phyloP scores from a whole-genome alignment of 2,888 invertebrate genomes.

The Ametastegia equiseti region DNA sequence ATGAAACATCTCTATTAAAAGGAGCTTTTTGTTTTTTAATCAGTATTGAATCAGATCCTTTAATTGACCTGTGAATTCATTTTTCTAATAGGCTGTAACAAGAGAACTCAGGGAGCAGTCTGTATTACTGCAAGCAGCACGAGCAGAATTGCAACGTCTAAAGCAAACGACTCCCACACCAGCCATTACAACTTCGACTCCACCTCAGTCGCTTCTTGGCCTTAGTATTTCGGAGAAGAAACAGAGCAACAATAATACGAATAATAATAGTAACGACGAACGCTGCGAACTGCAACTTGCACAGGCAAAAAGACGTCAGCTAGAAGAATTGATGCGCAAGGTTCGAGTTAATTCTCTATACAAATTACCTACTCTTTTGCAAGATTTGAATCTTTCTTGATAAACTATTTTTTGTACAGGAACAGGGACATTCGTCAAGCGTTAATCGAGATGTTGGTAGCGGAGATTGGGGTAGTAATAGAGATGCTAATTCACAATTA shows the following conservation, averaged over 20 bases:
- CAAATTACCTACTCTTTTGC: neutral
- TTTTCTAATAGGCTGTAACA: slow-evolving; percentile 64
- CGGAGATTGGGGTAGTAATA: slow-evolving; percentile 66
- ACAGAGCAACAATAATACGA: slow-evolving; percentile 62
- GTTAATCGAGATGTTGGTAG: slow-evolving; percentile 64
- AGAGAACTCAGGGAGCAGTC: slow-evolving; percentile 71
- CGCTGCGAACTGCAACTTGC: slow-evolving; percentile 68
- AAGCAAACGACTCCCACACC: slow-evolving; percentile 64
- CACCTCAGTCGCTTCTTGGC: slow-evolving; percentile 58
- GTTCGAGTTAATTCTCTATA: slow-evolving; percentile 64
- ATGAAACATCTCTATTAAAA: no score
- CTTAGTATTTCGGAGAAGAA: slow-evolving; percentile 62
- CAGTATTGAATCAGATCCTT: neutral
- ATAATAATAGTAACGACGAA: slow-evolving; percentile 62
- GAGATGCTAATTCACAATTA: slow-evolving; percentile 67
- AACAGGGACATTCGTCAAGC: slow-evolving; percentile 63
- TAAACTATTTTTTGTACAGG: slow-evolving; percentile 56
- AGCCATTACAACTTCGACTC: slow-evolving; percentile 57
- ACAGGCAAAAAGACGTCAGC: slow-evolving; percentile 82
- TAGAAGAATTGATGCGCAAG: slow-evolving; percentile 83
- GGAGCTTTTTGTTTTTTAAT: neutral
- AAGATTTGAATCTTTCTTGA: neutral
- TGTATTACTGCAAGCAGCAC: slow-evolving; percentile 65
- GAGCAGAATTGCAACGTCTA: slow-evolving; percentile 69
- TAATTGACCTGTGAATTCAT: neutral